These are phyloP conservation scores for Pogonognathellus flavescens DNA, from an alignment of 1,140 invertebrate genomes.

Conservation along the genomic window DNA sequence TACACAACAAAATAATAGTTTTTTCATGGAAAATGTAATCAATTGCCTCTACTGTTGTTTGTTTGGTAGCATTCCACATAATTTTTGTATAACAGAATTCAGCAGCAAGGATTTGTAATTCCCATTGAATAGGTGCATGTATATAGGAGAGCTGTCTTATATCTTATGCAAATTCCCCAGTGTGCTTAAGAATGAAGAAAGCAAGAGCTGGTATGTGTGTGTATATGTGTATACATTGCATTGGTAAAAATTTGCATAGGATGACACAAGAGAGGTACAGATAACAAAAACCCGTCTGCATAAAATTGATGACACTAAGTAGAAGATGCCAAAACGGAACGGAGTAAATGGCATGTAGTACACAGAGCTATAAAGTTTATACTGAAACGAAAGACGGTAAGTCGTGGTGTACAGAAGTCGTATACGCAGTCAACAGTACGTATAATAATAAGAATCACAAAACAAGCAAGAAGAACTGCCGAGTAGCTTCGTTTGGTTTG, in stretches of 20 bases:
- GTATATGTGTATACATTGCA: background rate
- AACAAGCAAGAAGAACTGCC: conserved; percentile 22
- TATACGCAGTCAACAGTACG: no score
- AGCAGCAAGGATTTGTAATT: no score
- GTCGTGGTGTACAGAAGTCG: no score
- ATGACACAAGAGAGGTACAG: conserved; percentile 26
- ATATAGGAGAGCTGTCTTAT: no score
- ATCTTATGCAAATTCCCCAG: background rate
- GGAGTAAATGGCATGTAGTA: conserved; percentile 19
- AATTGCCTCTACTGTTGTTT: no score
- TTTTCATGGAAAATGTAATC: no score
- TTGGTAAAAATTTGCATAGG: conserved; percentile 8
- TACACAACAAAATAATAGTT: no score
- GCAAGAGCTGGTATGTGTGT: background rate
- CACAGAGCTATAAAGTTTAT: background rate
- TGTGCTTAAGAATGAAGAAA: background rate
- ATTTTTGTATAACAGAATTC: no score
- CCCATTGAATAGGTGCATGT: no score
- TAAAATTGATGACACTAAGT: conserved; percentile 34
- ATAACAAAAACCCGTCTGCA: conserved; percentile 36
- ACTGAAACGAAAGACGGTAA: no score
- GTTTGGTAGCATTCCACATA: no score
- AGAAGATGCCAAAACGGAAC: conserved; percentile 48
- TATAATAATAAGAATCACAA: background rate
- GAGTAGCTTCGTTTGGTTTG: conserved; percentile 24